Conservation (phyloP, 2,113 vertebrate species). For the Tragulus kanchil region DNA sequence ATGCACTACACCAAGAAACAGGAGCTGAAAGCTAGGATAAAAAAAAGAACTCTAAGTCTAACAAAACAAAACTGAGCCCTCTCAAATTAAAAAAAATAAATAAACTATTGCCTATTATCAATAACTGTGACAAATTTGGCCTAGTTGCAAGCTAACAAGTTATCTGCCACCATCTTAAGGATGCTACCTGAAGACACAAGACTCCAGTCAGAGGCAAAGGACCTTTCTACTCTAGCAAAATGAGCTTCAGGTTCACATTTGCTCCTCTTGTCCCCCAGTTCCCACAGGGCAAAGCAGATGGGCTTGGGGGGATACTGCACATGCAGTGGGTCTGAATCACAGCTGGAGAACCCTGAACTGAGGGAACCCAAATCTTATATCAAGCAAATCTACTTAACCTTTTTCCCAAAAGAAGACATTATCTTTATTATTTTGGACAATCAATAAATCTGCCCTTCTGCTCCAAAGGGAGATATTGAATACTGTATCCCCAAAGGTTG, state of each 20-base stretch:
- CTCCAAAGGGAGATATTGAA: neutral
- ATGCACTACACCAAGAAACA: neutral
- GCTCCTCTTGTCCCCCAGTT: neutral
- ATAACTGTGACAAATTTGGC: neutral
- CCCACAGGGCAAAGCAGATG: neutral
- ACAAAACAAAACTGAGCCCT: neutral
- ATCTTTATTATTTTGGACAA: neutral
- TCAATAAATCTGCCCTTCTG: neutral
- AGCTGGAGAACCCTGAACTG: neutral
- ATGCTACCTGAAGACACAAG: neutral
- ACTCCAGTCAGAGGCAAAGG: neutral
- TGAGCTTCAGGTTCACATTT: neutral
- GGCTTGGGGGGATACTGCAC: neutral
- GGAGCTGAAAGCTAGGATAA: neutral
- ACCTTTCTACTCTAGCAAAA: neutral
- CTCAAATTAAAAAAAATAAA: constrained; percentile 30
- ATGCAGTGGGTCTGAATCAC: neutral
- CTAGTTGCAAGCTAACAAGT: neutral
- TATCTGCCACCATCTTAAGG: neutral
- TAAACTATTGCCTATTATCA: neutral
- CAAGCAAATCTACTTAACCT: neutral
- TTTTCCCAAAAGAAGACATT: neutral
- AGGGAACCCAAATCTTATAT: neutral
- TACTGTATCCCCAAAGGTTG: neutral
- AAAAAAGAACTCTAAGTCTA: neutral